Conservation (phyloP, 1,140 invertebrate species). For the Anoplolepis gracilipes region DNA sequence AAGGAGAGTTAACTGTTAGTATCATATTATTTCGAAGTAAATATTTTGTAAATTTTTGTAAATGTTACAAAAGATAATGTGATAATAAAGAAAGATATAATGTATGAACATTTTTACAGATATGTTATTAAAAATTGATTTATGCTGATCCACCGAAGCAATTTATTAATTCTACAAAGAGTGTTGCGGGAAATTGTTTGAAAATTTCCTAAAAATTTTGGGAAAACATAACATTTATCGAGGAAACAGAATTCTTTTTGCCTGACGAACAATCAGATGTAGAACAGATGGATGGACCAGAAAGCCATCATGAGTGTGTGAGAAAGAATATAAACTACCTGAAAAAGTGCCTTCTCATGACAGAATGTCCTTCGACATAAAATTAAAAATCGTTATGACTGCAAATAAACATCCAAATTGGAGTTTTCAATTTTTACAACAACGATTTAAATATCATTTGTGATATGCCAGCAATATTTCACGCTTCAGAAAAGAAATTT, state of each 20-base stretch:
- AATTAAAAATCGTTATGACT: conserved; percentile 36
- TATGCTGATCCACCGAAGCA: background rate
- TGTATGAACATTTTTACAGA: no score
- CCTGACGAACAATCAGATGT: background rate
- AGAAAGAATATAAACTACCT: conserved; percentile 1
- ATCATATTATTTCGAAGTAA: background rate
- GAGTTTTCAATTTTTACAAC: conserved; percentile 8
- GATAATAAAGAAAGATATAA: no score
- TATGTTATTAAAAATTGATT: background rate
- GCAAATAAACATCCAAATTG: background rate
- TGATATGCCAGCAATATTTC: background rate
- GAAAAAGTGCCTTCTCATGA: background rate
- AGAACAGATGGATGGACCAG: background rate
- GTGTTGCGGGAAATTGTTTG: conserved; percentile 1
- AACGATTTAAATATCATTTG: background rate
- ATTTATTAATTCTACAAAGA: background rate
- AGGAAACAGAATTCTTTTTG: conserved; percentile 1
- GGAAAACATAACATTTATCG: background rate
- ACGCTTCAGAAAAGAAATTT: background rate
- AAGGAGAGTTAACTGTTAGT: conserved; percentile 12
- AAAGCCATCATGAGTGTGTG: background rate
- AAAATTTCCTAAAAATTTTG: conserved; percentile 16
- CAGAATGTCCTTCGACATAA: background rate
- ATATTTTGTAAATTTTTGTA: background rate
- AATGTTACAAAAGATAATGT: background rate